A percentile compares a stretch with the other conserved stretches of the same genome.
Evolutionary conservation across 1,140 invertebrate species (phyloP).

Genomic region (Leptestheria dahalacensis): DNA sequence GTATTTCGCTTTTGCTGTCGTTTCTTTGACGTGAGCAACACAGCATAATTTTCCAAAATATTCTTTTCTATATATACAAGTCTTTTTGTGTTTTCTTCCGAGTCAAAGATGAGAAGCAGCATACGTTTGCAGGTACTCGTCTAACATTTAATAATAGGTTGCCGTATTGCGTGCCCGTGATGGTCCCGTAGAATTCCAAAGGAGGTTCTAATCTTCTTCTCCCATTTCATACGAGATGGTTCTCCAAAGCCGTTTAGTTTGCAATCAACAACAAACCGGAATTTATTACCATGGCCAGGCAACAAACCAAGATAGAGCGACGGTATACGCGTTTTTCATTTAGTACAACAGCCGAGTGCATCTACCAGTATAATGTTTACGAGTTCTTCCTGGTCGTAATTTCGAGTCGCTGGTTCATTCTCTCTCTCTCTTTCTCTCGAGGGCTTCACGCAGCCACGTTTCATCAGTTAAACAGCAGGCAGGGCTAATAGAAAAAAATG

Average conservation of each 20-base stretch:
- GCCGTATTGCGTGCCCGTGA: background rate
- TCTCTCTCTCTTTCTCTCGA: background rate
- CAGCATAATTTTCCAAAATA: background rate
- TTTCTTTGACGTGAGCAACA: too few relatives aligned
- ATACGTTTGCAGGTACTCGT: background rate
- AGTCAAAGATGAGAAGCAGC: background rate
- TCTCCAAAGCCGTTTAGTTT: background rate
- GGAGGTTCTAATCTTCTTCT: background rate
- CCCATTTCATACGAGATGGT: background rate
- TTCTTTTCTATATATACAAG: background rate
- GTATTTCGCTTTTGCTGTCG: too few relatives aligned
- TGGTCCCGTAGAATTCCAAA: background rate
- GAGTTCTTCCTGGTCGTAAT: background rate
- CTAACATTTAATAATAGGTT: background rate
- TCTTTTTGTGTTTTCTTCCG: background rate
- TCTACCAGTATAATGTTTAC: too few relatives aligned
- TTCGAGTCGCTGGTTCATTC: background rate
- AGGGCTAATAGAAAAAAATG: background rate
- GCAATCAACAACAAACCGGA: background rate
- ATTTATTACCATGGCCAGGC: background rate
- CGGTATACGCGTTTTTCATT: background rate
- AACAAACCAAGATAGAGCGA: background rate
- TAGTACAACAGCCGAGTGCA: background rate
- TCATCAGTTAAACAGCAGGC: background rate
- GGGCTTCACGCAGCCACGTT: background rate